phyloP scores from a whole-genome alignment of 2,113 vertebrate species.

The Thermophis baileyi region DNA sequence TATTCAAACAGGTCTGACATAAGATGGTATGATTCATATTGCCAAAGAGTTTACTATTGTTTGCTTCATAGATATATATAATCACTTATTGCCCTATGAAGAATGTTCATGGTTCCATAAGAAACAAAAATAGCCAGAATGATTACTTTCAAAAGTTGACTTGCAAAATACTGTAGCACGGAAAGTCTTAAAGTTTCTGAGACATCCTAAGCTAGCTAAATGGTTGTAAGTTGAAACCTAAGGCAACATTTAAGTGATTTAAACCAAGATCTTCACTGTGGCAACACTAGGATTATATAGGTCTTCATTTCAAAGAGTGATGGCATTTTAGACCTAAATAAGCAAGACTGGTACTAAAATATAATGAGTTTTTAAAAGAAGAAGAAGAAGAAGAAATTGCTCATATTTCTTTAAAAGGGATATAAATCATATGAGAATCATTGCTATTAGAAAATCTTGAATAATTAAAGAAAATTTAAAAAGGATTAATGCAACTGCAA shows the following conservation, averaged over 20 bases:
- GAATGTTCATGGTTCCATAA: not conserved
- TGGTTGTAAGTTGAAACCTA: not conserved
- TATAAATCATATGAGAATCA: not conserved
- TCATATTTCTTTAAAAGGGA: not conserved
- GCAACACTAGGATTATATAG: not conserved
- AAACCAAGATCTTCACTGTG: not conserved
- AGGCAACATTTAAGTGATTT: not conserved
- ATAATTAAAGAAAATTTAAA: not conserved
- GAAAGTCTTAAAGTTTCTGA: not conserved
- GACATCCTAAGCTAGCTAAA: not conserved
- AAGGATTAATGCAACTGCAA: not conserved
- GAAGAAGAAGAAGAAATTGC: not conserved
- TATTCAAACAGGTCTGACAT: not conserved
- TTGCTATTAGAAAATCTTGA: not conserved
- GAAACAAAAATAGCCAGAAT: not conserved
- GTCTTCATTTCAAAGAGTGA: not conserved
- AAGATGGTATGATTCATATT: not conserved
- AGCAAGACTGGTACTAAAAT: not conserved
- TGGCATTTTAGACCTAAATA: not conserved
- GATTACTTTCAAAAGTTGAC: not conserved
- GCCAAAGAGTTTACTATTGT: not conserved
- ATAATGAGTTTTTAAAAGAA: not conserved
- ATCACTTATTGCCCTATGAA: not conserved
- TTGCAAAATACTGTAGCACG: not conserved
- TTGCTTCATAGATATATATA: not conserved